Conservation (phyloP, 2,113 vertebrate genomes). For the Theristicus caerulescens region DNA sequence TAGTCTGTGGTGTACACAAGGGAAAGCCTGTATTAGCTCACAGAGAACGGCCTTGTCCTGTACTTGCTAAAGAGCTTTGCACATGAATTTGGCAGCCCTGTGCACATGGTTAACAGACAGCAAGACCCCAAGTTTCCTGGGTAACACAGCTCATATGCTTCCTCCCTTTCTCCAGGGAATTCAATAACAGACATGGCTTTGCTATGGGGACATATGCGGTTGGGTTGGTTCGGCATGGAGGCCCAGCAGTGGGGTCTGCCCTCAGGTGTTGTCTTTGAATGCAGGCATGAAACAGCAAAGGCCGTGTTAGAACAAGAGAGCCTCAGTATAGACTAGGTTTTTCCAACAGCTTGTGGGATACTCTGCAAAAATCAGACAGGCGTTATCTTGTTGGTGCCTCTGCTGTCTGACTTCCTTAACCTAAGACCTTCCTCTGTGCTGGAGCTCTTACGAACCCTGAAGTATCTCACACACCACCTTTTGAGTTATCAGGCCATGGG, state of each 20-base stretch:
- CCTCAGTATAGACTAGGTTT: background rate
- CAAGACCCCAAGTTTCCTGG: background rate
- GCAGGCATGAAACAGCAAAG: background rate
- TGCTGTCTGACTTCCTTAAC: background rate
- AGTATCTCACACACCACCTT: background rate
- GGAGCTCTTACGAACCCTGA: background rate
- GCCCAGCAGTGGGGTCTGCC: background rate
- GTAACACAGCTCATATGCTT: background rate
- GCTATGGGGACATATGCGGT: background rate
- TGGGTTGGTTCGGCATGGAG: background rate
- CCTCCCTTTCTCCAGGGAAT: background rate
- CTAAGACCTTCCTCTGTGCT: background rate
- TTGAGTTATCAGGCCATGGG: background rate
- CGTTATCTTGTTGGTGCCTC: background rate
- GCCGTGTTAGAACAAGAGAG: background rate
- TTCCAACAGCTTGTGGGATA: background rate
- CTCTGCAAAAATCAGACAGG: background rate
- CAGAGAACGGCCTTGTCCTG: background rate
- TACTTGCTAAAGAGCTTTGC: background rate
- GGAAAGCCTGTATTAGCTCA: background rate
- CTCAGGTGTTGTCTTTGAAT: background rate
- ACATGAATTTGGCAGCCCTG: background rate
- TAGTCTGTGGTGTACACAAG: background rate
- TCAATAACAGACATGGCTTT: background rate
- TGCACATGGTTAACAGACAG: background rate